Percentiles rank a stretch among this genome's conserved stretches.
These are phyloP conservation scores for Passer domesticus DNA, from an alignment of 2,113 vertebrate genomes.

Conservation along the genomic window DNA sequence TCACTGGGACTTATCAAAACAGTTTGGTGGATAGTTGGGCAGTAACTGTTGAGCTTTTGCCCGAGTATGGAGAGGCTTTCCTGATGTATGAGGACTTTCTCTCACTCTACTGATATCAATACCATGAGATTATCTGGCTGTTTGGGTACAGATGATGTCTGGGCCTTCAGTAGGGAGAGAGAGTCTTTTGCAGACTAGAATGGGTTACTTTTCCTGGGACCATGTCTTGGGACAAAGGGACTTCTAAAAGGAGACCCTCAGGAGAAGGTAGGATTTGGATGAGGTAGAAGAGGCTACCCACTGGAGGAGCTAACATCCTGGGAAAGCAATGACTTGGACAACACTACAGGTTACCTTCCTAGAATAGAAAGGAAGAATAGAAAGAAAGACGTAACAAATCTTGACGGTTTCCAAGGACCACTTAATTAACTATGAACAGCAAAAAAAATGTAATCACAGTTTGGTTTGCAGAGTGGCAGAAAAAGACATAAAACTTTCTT, in stretches of 20 bases:
- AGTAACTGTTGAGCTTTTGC: not conserved
- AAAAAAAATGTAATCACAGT: not conserved
- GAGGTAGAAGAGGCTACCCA: not conserved
- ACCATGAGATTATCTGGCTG: not conserved
- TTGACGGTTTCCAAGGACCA: not conserved
- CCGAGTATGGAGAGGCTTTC: not conserved
- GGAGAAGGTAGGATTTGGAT: not conserved
- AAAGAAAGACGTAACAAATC: not conserved
- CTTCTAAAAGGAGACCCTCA: not conserved
- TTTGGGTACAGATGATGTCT: not conserved
- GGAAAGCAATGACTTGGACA: not conserved
- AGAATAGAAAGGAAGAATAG: not conserved
- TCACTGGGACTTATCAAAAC: not conserved
- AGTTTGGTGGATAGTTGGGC: not conserved
- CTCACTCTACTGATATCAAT: not conserved
- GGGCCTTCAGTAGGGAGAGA: not conserved
- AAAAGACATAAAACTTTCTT: not conserved
- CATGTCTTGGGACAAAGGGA: not conserved
- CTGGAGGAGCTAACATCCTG: not conserved
- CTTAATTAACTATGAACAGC: not conserved
- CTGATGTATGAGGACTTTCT: not conserved
- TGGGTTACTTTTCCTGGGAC: not conserved
- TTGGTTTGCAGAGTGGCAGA: not conserved
- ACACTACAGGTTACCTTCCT: not conserved
- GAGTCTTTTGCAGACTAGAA: rapidly evolving